A percentile compares a stretch with the other conserved stretches of the same genome.
phyloP scores from a whole-genome alignment of 2,113 vertebrate species.

The Sphyrna mokarran region DNA sequence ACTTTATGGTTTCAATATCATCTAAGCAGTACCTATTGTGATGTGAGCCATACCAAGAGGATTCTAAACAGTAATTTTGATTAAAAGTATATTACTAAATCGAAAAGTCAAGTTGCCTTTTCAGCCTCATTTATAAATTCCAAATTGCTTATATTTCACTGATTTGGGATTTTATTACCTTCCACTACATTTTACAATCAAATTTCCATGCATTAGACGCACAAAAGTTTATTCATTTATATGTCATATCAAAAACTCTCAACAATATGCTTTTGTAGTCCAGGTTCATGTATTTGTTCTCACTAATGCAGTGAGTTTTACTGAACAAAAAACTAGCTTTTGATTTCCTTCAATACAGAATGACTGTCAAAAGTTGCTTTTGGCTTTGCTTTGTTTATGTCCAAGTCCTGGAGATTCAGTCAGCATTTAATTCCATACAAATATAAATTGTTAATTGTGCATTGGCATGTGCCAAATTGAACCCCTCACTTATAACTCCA shows the following conservation, averaged over 20 bases:
- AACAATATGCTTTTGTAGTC: background rate
- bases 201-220: background rate
- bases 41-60: background rate
- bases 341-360: background rate
- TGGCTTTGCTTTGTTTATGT: background rate
- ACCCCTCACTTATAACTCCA: background rate
- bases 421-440: background rate
- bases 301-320: no score
- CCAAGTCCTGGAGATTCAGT: background rate
- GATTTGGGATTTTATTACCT: background rate
- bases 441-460: background rate
- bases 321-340: no score
- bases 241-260: background rate
- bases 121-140: background rate
- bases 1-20: background rate
- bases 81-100: background rate
- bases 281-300: background rate
- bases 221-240: background rate
- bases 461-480: background rate
- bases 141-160: background rate
- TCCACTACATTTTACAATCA: background rate
- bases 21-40: background rate
- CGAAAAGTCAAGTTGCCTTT: background rate
- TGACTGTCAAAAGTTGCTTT: background rate
- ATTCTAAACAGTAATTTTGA: background rate